phyloP scores from a whole-genome alignment of 2,888 invertebrate genomes.

The Elysia crispata region DNA sequence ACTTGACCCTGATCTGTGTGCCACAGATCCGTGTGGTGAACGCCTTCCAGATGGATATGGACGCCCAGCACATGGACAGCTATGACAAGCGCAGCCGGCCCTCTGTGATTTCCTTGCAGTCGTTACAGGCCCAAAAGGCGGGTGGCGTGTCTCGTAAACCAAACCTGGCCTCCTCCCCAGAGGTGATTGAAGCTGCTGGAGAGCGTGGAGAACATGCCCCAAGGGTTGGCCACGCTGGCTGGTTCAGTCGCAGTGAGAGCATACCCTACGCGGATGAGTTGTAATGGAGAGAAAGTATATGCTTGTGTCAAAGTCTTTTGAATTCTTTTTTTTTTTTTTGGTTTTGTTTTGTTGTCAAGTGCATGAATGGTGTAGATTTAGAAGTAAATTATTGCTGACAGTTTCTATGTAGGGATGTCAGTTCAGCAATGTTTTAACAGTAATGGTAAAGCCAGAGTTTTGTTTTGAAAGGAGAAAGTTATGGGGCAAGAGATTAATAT shows the following conservation, averaged over 20 bases:
- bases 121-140: conserved; percentile 64
- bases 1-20: not conserved
- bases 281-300: conserved; percentile 10
- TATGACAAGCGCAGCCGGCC: conserved; percentile 75
- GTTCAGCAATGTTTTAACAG: too few species aligned
- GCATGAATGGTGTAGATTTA: too few species aligned
- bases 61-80: conserved; percentile 80
- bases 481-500: too few species aligned
- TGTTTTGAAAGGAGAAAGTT: too few species aligned
- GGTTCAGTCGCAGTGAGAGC: conserved; percentile 71
- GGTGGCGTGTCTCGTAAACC: conserved; percentile 69
- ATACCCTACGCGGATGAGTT: conserved; percentile 73
- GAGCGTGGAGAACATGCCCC: conserved; percentile 32
- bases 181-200: conserved; percentile 65
- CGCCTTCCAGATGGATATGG: conserved; percentile 87
- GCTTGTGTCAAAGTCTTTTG: too few species aligned
- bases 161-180: conserved; percentile 71
- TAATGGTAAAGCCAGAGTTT: too few species aligned
- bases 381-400: too few species aligned
- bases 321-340: too few species aligned
- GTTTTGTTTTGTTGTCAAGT: not conserved
- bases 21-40: conserved; percentile 98
- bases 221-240: conserved; percentile 52
- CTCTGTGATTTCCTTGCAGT: conserved; percentile 75
- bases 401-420: too few species aligned